Evolutionary conservation across 2,113 vertebrate species (phyloP).

Genomic region (Pomatostomus ruficeps): DNA sequence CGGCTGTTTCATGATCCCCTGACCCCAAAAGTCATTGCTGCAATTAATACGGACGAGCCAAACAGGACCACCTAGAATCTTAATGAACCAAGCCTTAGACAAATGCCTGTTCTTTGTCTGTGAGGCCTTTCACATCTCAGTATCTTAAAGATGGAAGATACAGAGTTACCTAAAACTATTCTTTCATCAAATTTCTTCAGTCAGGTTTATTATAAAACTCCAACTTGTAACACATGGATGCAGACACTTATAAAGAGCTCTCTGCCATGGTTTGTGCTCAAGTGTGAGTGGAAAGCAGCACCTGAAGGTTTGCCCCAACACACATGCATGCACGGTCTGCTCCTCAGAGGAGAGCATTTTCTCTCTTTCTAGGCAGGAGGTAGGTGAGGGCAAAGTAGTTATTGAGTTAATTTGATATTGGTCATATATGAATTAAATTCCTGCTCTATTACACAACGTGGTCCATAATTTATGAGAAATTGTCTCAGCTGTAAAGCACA

Average conservation of each 20-base stretch:
- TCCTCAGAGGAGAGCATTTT: not conserved
- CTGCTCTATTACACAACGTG: not conserved
- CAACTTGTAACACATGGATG: not conserved
- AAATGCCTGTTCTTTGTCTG: not conserved
- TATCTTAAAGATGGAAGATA: not conserved
- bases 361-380: not conserved
- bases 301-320: not conserved
- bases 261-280: not conserved
- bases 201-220: not conserved
- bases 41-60: not conserved
- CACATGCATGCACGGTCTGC: not conserved
- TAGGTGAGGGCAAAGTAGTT: not conserved
- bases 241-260: not conserved
- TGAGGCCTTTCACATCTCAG: not conserved
- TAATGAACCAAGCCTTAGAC: not conserved
- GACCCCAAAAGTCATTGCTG: not conserved
- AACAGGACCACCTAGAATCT: constrained; percentile 15
- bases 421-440: not conserved
- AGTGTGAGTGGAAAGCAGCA: not conserved
- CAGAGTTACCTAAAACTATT: not conserved
- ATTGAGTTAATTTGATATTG: not conserved
- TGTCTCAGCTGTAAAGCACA: not conserved
- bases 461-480: not conserved
- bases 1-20: not conserved
- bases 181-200: not conserved